Evolutionary conservation across 2,113 vertebrate genomes (phyloP).

Genomic region (Orientallactaga bullata): DNA sequence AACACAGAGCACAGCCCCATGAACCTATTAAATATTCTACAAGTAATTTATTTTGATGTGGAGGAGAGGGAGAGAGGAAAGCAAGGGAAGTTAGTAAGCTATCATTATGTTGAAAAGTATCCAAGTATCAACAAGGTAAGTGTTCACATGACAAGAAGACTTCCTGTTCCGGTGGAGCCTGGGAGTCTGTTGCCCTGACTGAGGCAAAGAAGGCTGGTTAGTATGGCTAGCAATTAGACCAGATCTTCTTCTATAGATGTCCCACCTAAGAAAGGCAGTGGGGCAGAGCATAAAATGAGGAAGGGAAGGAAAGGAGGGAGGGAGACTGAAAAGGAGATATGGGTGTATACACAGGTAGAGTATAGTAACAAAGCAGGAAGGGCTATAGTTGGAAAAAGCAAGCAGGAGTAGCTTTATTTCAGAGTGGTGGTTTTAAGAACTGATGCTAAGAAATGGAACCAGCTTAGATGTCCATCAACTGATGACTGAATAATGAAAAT

Average conservation of each 20-base stretch:
- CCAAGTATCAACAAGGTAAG: constrained; percentile 12
- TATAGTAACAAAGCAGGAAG: background rate
- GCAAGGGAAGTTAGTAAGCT: constrained; percentile 58
- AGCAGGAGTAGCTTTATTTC: background rate
- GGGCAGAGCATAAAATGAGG: background rate
- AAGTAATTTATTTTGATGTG: constrained; percentile 69
- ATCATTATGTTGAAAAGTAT: constrained; percentile 60
- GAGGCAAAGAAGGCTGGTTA: background rate
- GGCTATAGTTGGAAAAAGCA: background rate
- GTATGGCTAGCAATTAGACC: background rate
- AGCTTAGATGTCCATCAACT: too few species aligned
- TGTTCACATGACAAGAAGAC: background rate
- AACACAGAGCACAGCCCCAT: constrained; percentile 46
- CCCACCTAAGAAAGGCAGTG: background rate
- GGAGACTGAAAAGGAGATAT: fast-evolving
- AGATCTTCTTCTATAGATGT: background rate
- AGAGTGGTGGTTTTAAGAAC: background rate
- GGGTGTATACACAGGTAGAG: background rate
- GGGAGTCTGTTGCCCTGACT: background rate
- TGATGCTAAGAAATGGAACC: background rate
- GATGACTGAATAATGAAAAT: too few species aligned
- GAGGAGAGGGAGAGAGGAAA: constrained; percentile 25
- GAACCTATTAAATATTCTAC: constrained; percentile 73
- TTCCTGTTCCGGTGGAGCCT: background rate
- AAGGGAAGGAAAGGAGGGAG: background rate